These are phyloP conservation scores for Pangasianodon hypophthalmus DNA, from an alignment of 2,113 vertebrate species.

Conservation along the genomic window DNA sequence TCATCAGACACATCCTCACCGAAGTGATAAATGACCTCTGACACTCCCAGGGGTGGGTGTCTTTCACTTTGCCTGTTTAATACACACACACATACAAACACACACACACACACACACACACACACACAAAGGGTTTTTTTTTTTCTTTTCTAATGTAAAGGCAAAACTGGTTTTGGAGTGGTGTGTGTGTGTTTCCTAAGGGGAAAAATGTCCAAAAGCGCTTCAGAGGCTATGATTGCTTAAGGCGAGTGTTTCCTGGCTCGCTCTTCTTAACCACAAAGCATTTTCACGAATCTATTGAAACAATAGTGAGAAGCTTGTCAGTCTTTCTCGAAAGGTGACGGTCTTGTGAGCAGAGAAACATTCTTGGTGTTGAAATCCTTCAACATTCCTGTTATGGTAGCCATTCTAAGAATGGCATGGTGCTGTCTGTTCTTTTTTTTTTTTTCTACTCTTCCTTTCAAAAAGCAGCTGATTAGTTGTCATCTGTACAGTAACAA, in stretches of 20 bases:
- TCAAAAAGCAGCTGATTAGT: constrained; percentile 17
- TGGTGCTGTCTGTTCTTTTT: neutral
- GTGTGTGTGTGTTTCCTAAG: neutral
- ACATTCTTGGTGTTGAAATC: neutral
- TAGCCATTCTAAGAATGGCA: neutral
- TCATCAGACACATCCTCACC: constrained; percentile 52
- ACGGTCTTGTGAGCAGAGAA: neutral
- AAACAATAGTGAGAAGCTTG: neutral
- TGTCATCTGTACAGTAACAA: constrained; percentile 18
- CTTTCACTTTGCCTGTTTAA: constrained; percentile 29
- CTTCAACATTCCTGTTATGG: neutral
- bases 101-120: constrained; percentile 4
- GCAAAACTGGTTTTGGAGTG: neutral
- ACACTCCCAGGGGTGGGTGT: constrained; percentile 57
- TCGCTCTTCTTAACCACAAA: constrained; percentile 10
- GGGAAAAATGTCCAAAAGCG: neutral
- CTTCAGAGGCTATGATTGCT: neutral
- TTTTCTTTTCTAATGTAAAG: neutral
- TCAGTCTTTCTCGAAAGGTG: neutral
- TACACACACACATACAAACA: constrained; percentile 15
- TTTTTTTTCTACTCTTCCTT: neutral
- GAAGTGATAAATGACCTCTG: constrained; percentile 57
- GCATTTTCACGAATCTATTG: constrained; percentile 16
- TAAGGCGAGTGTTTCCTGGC: neutral
- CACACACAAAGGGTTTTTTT: neutral